Evolutionary conservation across 2,888 invertebrate species (phyloP).

Genomic region (Trilocha varians): DNA sequence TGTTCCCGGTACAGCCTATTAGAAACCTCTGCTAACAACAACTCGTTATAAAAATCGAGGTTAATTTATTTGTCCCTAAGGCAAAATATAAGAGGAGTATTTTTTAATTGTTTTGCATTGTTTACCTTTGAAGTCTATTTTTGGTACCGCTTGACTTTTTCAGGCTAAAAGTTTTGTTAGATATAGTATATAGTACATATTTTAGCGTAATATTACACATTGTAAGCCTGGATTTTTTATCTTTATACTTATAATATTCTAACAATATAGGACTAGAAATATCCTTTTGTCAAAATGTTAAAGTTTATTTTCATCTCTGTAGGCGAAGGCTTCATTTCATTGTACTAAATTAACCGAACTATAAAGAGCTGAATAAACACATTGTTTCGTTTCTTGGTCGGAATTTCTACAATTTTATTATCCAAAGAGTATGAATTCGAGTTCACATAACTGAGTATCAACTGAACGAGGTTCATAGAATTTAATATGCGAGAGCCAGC

Average conservation of each 20-base stretch:
- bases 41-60: background rate
- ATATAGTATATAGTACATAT: too few relatives aligned
- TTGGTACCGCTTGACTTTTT: too few relatives aligned
- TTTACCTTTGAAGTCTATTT: too few relatives aligned
- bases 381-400: conserved; percentile 1
- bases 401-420: conserved; percentile 6
- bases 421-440: conserved; percentile 3
- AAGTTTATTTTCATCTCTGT: too few relatives aligned
- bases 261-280: too few relatives aligned
- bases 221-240: too few relatives aligned
- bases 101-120: too few relatives aligned
- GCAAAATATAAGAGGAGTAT: too few relatives aligned
- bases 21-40: conserved; percentile 12
- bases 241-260: too few relatives aligned
- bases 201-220: too few relatives aligned
- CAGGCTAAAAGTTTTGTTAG: too few relatives aligned
- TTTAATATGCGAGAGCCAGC: conserved; percentile 29
- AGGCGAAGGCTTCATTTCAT: background rate
- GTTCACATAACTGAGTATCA: conserved; percentile 12
- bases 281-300: too few relatives aligned
- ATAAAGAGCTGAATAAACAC: background rate
- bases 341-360: background rate
- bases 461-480: conserved; percentile 29
- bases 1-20: conserved; percentile 26
- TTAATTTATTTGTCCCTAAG: background rate